Conservation (phyloP, 2,797 vertebrate genomes). For the Steatocranus sp. region DNA sequence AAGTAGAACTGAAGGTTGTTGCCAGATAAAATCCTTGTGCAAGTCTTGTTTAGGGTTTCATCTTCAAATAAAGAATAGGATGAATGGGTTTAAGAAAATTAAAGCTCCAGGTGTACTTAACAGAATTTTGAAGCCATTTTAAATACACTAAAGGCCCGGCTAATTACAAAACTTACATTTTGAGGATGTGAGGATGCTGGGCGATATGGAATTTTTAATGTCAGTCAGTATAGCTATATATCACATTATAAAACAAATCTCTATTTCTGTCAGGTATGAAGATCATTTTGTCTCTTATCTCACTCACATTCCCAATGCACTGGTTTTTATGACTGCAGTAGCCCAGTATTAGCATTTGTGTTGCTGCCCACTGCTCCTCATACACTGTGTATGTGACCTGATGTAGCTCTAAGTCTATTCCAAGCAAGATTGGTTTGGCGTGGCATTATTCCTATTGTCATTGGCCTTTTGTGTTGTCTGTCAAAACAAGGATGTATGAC, state of each 20-base stretch:
- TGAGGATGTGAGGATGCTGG: neutral
- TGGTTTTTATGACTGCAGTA: neutral
- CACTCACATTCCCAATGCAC: neutral
- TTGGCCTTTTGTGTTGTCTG: neutral
- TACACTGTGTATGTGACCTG: neutral
- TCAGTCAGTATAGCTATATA: neutral
- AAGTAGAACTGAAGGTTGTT: neutral
- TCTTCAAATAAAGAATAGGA: neutral
- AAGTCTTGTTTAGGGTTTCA: neutral
- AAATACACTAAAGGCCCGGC: neutral
- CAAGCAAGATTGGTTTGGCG: neutral
- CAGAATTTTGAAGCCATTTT: neutral
- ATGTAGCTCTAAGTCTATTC: neutral
- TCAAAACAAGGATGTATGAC: neutral
- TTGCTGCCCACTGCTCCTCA: neutral
- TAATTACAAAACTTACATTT: slow-evolving; percentile 6
- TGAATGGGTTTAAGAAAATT: neutral
- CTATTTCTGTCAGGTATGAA: neutral
- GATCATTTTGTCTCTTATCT: neutral
- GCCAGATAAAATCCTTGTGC: neutral
- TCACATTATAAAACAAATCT: neutral
- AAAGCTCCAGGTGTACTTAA: neutral
- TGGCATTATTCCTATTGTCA: neutral
- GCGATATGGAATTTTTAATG: neutral
- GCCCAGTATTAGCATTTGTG: neutral